Evolutionary conservation across 2,113 vertebrate species (phyloP), one percentile per base, ranked within the genome.

Genomic region (Triplophysa dalaica): DNA sequence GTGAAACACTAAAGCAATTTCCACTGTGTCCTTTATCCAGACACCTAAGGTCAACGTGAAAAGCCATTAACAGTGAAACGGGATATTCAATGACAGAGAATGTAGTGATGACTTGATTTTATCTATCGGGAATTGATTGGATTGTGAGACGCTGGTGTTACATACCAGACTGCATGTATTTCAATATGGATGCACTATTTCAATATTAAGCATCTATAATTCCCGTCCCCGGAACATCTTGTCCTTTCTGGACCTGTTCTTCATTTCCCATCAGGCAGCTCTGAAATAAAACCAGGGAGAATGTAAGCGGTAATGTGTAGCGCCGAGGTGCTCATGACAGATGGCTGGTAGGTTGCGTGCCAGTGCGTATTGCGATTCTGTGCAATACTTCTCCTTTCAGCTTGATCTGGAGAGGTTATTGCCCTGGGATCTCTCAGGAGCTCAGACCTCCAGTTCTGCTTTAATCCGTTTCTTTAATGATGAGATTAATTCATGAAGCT

Each of bases 341-440:
- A 89, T 88, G 90, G 88, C 73, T 82, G 65, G 81, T 79, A 61
- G 62, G 69, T 82, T 63, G 68, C 56, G 10, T 83, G 83, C 83
- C 77, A 85, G 74, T n/a, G 60, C 74, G 43, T 67, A 72, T 81
- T 68, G 65, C 19, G 67, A 78, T 75, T 82, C 74, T 75, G 78
- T 58, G 65, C 63, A 70, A 84, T 45, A 63, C 82, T 86, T 84
- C 83, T 87, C 86, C 76, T 75, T 84, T 85, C 66, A 83, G 86
- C 72, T 85, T 89, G 77, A 87, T 87, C 81, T 83, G 85, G 62
- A 86, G 82, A 84, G 86, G 84, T 88, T 85, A 86, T 86, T 83
- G 85, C 84, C 79, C 68, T 72, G 70, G 78, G 84, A 89, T 45
- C 80, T 62, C 48, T 52, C 78, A 62, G 73, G 67, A 85, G 73